These are phyloP conservation scores for Catocala nupta DNA, from an alignment of 2,888 invertebrate species.

Conservation along the genomic window DNA sequence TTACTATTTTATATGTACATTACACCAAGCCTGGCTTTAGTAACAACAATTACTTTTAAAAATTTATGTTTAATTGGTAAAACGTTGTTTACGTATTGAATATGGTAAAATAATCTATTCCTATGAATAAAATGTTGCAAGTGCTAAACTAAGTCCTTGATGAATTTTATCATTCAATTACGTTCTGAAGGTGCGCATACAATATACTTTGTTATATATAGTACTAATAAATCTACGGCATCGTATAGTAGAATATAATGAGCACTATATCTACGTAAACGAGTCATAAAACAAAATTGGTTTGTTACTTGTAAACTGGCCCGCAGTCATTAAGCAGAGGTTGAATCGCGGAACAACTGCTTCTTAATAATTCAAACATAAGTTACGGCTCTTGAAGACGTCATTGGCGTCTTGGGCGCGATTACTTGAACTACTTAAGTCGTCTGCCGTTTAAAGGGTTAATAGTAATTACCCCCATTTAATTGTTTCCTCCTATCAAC, in stretches of 20 bases:
- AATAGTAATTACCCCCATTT: slow-evolving; percentile 48
- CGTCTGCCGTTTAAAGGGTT: slow-evolving; percentile 47
- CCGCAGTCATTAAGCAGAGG: slow-evolving; percentile 36
- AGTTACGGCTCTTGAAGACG: slow-evolving; percentile 45
- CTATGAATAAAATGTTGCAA: no score
- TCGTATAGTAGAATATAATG: not conserved
- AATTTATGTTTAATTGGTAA: no score
- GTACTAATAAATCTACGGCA: not conserved
- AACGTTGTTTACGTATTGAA: no score
- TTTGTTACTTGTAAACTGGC: slow-evolving; percentile 33
- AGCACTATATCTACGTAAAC: not conserved
- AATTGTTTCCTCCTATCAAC: slow-evolving; percentile 45
- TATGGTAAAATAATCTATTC: no score
- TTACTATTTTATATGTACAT: no score
- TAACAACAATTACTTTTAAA: no score
- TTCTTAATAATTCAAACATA: slow-evolving; percentile 55
- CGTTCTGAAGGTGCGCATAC: no score
- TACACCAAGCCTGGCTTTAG: no score
- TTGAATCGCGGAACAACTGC: slow-evolving; percentile 37
- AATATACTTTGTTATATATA: no score
- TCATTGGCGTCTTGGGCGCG: slow-evolving; percentile 48
- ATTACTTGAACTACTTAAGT: slow-evolving; percentile 46
- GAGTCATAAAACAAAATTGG: slow-evolving; percentile 9
- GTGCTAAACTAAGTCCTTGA: no score
- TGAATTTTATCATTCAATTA: no score